Percentiles rank a stretch among this genome's conserved stretches.
Evolutionary conservation across 2,113 vertebrate genomes (phyloP).

Genomic region (Carassius gibelio): DNA sequence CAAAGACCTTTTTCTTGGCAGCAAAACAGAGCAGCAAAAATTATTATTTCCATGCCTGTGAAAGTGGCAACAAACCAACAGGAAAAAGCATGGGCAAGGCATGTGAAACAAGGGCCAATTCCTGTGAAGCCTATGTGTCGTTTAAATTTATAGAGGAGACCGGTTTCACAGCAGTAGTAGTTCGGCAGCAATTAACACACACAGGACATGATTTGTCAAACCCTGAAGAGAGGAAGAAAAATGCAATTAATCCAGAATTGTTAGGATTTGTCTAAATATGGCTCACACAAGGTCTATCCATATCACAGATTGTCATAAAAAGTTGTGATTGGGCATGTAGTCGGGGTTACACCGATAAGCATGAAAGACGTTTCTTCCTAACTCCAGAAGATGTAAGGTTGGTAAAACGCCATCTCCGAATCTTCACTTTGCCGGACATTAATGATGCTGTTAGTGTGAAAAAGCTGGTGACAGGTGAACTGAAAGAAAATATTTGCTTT

Average conservation of each 20-base stretch:
- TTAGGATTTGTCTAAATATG: conserved; percentile 13
- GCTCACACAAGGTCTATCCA: background rate
- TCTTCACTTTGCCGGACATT: background rate
- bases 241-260: conserved; percentile 8
- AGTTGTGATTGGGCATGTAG: background rate
- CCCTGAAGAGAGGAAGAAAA: background rate
- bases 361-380: no score
- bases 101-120: conserved; percentile 16
- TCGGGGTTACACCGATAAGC: background rate
- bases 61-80: conserved; percentile 4
- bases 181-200: background rate
- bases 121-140: background rate
- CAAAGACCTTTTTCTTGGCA: background rate
- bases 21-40: conserved; percentile 19
- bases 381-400: background rate
- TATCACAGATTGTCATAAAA: conserved; percentile 11
- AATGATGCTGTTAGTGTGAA: background rate
- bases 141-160: background rate
- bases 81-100: conserved; percentile 4
- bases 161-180: background rate
- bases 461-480: background rate
- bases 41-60: conserved; percentile 8
- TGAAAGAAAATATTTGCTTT: conserved; percentile 3
- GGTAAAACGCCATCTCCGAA: background rate
- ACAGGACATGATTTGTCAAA: conserved; percentile 1